A percentile compares a stretch with the other conserved stretches of the same genome.
Conservation (phyloP, 1,140 invertebrate genomes). For the Spodoptera litura region DNA sequence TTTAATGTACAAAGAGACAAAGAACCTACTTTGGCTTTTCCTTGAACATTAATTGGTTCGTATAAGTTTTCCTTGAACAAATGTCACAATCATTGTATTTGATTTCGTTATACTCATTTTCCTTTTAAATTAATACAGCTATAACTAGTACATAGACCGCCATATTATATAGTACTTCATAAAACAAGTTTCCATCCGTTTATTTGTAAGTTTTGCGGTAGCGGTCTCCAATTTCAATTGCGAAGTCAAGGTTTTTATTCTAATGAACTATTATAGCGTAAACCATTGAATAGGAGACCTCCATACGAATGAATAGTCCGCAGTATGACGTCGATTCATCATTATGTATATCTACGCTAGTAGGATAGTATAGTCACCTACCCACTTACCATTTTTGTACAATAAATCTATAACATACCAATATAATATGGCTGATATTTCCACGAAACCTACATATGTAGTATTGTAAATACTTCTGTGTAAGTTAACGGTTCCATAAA, state of each 20-base stretch:
- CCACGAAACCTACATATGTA: constrained; percentile 1
- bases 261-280: constrained; percentile 55
- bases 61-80: too few species aligned
- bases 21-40: too few species aligned
- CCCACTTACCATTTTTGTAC: not conserved
- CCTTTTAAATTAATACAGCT: too few species aligned
- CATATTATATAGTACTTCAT: too few species aligned
- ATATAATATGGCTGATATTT: not conserved
- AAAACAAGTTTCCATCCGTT: constrained; percentile 17
- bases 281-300: constrained; percentile 53
- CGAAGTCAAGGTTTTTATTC: constrained; percentile 50
- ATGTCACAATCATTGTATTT: too few species aligned
- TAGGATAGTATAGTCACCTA: not conserved
- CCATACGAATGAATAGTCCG: constrained; percentile 45
- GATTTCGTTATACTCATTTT: too few species aligned
- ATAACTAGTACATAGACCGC: too few species aligned
- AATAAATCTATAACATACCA: not conserved
- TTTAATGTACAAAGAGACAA: too few species aligned
- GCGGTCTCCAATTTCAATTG: constrained; percentile 64
- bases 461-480: constrained; percentile 3
- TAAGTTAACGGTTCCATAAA: constrained; percentile 23
- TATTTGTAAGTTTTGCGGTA: constrained; percentile 58
- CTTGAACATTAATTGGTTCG: too few species aligned
- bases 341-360: constrained; percentile 9
- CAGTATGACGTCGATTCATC: constrained; percentile 51